Base-by-base conservation (phyloP, 2,797 vertebrate genomes). In the Chiloscyllium punctatum region DNA sequence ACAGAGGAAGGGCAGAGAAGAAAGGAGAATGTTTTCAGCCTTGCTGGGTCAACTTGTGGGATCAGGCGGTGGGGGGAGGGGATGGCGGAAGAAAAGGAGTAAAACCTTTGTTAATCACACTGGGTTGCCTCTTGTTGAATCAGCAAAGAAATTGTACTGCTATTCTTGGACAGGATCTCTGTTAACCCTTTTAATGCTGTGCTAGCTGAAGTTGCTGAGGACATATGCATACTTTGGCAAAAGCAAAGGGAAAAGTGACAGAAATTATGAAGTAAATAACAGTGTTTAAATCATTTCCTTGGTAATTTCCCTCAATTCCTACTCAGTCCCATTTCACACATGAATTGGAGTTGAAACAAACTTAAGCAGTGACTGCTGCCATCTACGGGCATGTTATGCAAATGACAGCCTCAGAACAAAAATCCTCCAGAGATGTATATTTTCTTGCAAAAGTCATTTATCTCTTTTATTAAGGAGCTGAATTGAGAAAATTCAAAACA, bases 281-380 rank as follows among this genome's bases (percentile, higher is more conserved):
- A 95, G 71, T 33, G 33, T 51, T 77, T 95, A 95, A n/a, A 95
- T 57, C 4, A 27, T 74, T 30, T 42, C 16, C 25, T 42, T 18
- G 90, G 3, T 69, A 92, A 42, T 42, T 23, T 69, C n/a, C 9
- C 23, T 68, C 66, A 42, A 69, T 69, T 92, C 90, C 25, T 68
- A 42, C 18, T 62, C 77, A 84, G 33, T 57, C 62, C 57, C 62
- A 51, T 30, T 74, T 69, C 16, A 51, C 68, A 94, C 9, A 5
- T 48, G 71, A 72, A 72, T 42, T 53, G 42, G 9, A 71, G 37
- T 94, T 30, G 11, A 42, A 37, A 48, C 8, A 94, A 72, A 74
- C 42, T 30, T 94, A 4, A 94, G 69, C 68, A 94, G 94, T 15
- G 33, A 21, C 71, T 95, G 94, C 94, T 95, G 94, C 94, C 94